Evolutionary conservation across 2,797 vertebrate genomes (phyloP).

Genomic region (Acrossocheilus fasciatus): DNA sequence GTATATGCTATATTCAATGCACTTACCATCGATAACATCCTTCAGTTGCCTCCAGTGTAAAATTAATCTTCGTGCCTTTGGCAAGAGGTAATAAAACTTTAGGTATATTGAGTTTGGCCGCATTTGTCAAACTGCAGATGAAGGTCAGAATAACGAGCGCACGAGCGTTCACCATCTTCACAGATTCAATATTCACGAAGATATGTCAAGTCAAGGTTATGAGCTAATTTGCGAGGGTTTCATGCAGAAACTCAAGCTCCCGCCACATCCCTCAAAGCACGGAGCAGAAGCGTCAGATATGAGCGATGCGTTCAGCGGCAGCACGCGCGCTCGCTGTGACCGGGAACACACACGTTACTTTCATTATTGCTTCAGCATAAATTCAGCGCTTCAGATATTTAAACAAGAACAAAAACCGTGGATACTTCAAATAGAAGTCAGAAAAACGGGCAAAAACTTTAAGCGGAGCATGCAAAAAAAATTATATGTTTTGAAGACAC

Average conservation of each 20-base stretch:
- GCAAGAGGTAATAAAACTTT: conserved; percentile 93
- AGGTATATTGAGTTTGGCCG: conserved; percentile 89
- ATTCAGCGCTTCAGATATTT: neutral
- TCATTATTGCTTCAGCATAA: neutral
- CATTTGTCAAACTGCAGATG: conserved; percentile 24
- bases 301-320: neutral
- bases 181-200: neutral
- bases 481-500: neutral
- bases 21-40: conserved; percentile 98
- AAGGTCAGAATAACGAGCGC: conserved; percentile 42
- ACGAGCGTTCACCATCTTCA: conserved; percentile 45
- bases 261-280: neutral
- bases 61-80: conserved; percentile 89
- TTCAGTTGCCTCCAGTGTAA: conserved; percentile 91
- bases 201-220: neutral
- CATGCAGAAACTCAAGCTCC: neutral
- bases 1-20: neutral
- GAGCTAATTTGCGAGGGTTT: neutral
- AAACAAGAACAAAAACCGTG: neutral
- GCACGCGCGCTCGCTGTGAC: neutral
- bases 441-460: neutral
- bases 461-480: too few species aligned
- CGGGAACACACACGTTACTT: neutral
- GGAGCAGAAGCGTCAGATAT: too few species aligned
- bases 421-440: neutral